A percentile compares a stretch with the other conserved stretches of the same genome.
These are phyloP conservation scores for Chrysina gloriosa DNA, from an alignment of 2,888 invertebrate species.

Conservation along the genomic window DNA sequence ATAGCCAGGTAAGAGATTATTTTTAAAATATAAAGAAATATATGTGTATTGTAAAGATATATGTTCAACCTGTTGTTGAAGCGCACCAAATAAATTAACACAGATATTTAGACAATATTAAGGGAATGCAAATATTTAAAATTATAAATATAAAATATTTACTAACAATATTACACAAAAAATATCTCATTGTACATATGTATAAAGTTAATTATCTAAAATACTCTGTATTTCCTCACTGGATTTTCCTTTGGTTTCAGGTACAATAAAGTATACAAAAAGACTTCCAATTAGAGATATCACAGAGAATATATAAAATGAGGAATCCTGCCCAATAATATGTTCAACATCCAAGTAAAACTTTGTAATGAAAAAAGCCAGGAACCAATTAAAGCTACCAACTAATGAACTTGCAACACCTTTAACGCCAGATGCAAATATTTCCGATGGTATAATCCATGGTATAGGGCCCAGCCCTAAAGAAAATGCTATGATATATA, in stretches of 20 bases:
- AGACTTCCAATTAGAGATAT: constrained; percentile 73
- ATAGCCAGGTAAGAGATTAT: too few relatives aligned
- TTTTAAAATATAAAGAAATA: too few relatives aligned
- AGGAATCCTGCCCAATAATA: constrained; percentile 71
- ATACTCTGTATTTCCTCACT: constrained; percentile 57
- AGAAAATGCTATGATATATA: constrained; percentile 84
- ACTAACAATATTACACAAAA: background rate
- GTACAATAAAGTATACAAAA: constrained; percentile 63
- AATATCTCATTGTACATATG: background rate
- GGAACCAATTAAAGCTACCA: constrained; percentile 83
- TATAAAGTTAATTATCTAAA: background rate
- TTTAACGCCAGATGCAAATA: constrained; percentile 84
- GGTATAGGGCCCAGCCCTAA: constrained; percentile 89
- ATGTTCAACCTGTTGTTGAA: too few relatives aligned
- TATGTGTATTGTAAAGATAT: too few relatives aligned
- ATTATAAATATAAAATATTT: background rate
- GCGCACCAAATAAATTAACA: too few relatives aligned
- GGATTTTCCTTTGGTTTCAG: constrained; percentile 61
- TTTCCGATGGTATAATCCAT: constrained; percentile 86
- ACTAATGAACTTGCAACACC: constrained; percentile 81
- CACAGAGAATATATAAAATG: constrained; percentile 80
- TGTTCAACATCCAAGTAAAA: constrained; percentile 72
- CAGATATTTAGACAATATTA: too few relatives aligned
- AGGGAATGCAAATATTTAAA: background rate
- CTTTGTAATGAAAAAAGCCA: constrained; percentile 83